Evolutionary conservation across 2,113 vertebrate species (phyloP), one percentile per base, ranked within the genome.

Genomic region (Serinus canaria): DNA sequence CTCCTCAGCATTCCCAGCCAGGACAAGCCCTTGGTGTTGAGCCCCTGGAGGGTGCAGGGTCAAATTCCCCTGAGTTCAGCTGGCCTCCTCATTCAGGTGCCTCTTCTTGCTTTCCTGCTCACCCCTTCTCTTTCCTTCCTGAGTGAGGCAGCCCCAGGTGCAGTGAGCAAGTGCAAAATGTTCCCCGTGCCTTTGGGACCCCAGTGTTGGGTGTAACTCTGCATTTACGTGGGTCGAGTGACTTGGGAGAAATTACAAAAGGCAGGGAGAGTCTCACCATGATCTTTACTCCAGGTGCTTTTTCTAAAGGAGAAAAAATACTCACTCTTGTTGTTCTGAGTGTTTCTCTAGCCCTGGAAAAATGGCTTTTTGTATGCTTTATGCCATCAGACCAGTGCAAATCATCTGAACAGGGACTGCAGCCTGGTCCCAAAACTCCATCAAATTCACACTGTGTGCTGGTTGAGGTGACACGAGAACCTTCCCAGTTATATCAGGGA

Each of bases 381-480:
- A 23, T 88, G 21, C 44, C 4, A 12, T 87, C 35, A 82, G 27
- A 52, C 2, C 5, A 10, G 23, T 19, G 30, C 39, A 53, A 47
- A 81, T 46, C 56, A 78, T 50, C 23, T 43, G 52, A 58, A 50
- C 16, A 47, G 62, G 33, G 52, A 67, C 31, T 25, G 66, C 16
- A 75, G 35, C 33, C 30, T 75, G 18, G 15, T 49, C 67, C 56
- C 69, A 52, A 52, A 89, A 41, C 19, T 20, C 2, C 9, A 9
- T 41, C 16, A 60, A 9, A 23, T 79, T 84, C 53, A 28, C n/a
- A 16, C 13, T 33, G 1, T 28, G 28, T 49, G 33, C 27, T 30
- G 30, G 10, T 9, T 1, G 4, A 60, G 31, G 21, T 31, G 60
- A 59, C 27, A 28, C 0, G 0, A 8, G 30, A 66, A 9, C 14